Evolutionary conservation across 2,888 invertebrate genomes (phyloP).

Genomic region (Peribatodes rhomboidaria): DNA sequence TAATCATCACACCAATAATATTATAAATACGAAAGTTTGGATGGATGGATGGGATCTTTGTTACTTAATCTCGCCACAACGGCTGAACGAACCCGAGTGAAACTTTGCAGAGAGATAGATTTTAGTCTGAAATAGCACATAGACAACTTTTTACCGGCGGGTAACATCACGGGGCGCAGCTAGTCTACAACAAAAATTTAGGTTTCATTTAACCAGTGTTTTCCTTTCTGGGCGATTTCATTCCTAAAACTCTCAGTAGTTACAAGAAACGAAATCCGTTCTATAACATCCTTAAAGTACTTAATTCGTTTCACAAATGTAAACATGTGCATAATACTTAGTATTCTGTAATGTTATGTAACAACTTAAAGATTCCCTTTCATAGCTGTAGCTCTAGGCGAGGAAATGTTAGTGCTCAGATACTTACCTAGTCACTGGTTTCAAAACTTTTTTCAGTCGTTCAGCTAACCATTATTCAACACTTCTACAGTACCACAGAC

Average conservation of each 20-base stretch:
- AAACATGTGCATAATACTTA: constrained; percentile 10
- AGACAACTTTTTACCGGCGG: no score
- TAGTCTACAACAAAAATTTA: no score
- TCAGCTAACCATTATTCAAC: no score
- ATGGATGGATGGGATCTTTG: no score
- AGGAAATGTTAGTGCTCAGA: constrained; percentile 57
- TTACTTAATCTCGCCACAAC: neutral
- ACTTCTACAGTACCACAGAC: no score
- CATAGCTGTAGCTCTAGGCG: constrained; percentile 55
- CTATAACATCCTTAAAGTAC: neutral
- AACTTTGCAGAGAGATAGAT: no score
- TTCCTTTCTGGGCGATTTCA: neutral
- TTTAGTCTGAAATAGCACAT: no score
- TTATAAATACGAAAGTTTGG: no score
- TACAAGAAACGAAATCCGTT: neutral
- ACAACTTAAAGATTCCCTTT: constrained; percentile 50
- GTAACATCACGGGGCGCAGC: no score
- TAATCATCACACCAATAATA: neutral
- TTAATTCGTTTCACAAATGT: neutral
- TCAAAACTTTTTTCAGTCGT: constrained; percentile 52
- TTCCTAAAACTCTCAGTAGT: neutral
- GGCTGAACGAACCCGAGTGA: neutral
- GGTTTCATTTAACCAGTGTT: no score
- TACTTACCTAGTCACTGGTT: constrained; percentile 47
- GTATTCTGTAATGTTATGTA: constrained; percentile 38